Percentiles rank a stretch among this genome's conserved stretches.
phyloP scores from a whole-genome alignment of 2,113 vertebrate species.

The Silurus meridionalis region DNA sequence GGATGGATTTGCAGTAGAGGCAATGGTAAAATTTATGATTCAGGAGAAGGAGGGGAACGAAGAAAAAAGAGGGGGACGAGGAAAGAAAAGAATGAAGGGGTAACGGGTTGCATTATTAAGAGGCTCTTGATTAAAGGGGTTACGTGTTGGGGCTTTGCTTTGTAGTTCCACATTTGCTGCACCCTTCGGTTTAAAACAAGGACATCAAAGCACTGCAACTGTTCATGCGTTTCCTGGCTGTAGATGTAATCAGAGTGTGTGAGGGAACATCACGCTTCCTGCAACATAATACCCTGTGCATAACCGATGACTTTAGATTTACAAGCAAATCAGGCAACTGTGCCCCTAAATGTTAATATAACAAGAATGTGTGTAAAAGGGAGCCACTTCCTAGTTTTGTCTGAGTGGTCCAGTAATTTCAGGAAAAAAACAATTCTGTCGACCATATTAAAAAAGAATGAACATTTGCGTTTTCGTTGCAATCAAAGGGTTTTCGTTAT shows the following conservation, averaged over 20 bases:
- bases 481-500: neutral
- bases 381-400: neutral
- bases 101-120: neutral
- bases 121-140: neutral
- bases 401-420: neutral
- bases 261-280: neutral
- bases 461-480: neutral
- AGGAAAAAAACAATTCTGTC: neutral
- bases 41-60: conserved; percentile 39
- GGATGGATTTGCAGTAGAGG: conserved; percentile 79
- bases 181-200: neutral
- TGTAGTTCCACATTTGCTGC: neutral
- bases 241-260: neutral
- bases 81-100: conserved; percentile 55
- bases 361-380: too few species aligned
- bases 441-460: neutral
- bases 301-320: neutral
- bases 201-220: neutral
- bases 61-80: conserved; percentile 49
- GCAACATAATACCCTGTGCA: neutral
- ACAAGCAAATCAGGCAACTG: neutral
- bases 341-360: neutral
- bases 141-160: neutral
- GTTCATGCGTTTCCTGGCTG: neutral
- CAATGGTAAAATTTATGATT: conserved; percentile 64